Evolutionary conservation across 1,140 invertebrate species (phyloP).

Genomic region (Pseudoatta argentina): DNA sequence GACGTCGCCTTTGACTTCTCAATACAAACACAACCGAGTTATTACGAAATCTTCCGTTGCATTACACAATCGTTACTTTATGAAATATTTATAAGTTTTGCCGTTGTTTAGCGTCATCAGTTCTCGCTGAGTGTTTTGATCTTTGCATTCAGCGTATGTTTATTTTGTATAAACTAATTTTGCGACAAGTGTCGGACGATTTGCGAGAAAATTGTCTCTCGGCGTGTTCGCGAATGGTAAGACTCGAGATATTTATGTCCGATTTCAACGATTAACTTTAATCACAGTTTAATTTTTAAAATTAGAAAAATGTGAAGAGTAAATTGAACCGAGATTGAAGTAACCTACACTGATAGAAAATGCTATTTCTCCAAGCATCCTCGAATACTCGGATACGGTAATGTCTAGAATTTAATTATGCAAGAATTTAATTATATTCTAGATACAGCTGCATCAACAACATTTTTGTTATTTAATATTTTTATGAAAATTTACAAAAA

Average conservation of each 20-base stretch:
- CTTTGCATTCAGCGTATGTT: neutral
- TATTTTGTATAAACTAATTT: constrained; percentile 28
- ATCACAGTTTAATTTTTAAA: too few relatives aligned
- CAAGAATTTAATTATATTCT: neutral
- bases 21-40: neutral
- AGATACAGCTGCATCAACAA: neutral
- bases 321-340: too few relatives aligned
- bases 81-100: constrained; percentile 50
- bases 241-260: neutral
- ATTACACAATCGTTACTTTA: constrained; percentile 24
- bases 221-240: neutral
- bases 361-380: neutral
- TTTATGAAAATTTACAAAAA: neutral
- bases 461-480: neutral
- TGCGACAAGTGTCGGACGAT: neutral
- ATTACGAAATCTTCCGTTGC: constrained; percentile 42
- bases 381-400: neutral
- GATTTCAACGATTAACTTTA: too few relatives aligned
- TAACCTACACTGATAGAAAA: too few relatives aligned
- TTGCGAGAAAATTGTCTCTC: neutral
- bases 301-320: too few relatives aligned
- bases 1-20: constrained; percentile 59
- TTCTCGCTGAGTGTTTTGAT: constrained; percentile 31
- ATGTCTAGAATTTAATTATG: neutral
- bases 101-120: neutral